phyloP scores from a whole-genome alignment of 2,113 vertebrate genomes.

The Elanoides forficatus region DNA sequence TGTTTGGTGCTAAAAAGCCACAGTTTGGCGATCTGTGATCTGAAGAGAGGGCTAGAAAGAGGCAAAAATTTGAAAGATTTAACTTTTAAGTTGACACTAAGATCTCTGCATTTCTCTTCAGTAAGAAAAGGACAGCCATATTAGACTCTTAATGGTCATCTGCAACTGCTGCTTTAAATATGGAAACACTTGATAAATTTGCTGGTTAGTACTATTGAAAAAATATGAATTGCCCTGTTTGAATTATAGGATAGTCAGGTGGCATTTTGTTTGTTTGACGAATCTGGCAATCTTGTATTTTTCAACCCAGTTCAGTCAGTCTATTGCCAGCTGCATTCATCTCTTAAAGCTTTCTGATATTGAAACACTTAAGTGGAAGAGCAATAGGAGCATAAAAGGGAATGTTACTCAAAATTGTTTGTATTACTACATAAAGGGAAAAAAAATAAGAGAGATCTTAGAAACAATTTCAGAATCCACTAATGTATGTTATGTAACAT shows the following conservation, averaged over 20 bases:
- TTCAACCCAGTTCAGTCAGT: not conserved
- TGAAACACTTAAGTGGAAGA: not conserved
- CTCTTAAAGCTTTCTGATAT: not conserved
- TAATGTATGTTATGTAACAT: not conserved
- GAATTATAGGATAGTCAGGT: not conserved
- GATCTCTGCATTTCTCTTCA: not conserved
- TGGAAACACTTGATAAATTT: not conserved
- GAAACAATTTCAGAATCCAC: not conserved
- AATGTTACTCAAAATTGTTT: not conserved
- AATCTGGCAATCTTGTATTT: not conserved
- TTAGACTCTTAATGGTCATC: not conserved
- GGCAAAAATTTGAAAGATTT: not conserved
- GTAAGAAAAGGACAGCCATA: not conserved
- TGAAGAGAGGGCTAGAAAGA: not conserved
- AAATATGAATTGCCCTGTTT: not conserved
- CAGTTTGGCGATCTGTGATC: not conserved
- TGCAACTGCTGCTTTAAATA: not conserved
- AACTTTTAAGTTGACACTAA: not conserved
- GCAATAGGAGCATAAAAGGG: not conserved
- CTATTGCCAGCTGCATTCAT: not conserved
- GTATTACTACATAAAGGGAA: not conserved
- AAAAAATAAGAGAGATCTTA: not conserved
- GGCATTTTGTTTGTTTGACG: not conserved
- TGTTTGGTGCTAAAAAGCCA: not conserved
- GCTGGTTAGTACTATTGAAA: not conserved